These are phyloP conservation scores for Coptodon bakossiorum DNA, from an alignment of 2,113 vertebrate species.

Conservation along the genomic window DNA sequence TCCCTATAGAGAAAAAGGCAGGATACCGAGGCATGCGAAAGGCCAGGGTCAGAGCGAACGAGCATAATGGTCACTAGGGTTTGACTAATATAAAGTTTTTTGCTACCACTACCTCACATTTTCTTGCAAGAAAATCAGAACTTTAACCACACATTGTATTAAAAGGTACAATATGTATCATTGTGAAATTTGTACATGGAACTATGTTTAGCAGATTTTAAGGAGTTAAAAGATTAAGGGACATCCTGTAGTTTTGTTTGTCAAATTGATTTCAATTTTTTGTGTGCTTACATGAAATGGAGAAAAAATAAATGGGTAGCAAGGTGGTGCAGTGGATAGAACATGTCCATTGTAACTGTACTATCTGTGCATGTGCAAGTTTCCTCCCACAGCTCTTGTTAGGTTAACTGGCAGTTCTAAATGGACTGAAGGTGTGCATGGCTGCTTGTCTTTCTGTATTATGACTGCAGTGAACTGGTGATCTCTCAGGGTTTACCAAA, in stretches of 20 bases:
- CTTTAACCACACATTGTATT: background rate
- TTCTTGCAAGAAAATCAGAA: background rate
- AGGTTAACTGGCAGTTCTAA: background rate
- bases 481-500: background rate
- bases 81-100: background rate
- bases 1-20: slow-evolving; percentile 96
- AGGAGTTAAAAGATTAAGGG: background rate
- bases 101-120: background rate
- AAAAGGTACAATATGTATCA: background rate
- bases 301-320: background rate
- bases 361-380: background rate
- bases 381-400: background rate
- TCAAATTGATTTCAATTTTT: background rate
- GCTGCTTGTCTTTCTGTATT: background rate
- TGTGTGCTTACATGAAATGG: background rate
- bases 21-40: slow-evolving; percentile 93
- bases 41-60: slow-evolving; percentile 88
- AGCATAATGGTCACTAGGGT: slow-evolving; percentile 66
- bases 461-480: background rate
- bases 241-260: background rate
- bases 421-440: background rate
- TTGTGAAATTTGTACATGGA: background rate
- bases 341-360: background rate
- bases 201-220: background rate
- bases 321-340: background rate